Conservation (phyloP, 2,888 invertebrate species). For the Lissonota sp. region DNA sequence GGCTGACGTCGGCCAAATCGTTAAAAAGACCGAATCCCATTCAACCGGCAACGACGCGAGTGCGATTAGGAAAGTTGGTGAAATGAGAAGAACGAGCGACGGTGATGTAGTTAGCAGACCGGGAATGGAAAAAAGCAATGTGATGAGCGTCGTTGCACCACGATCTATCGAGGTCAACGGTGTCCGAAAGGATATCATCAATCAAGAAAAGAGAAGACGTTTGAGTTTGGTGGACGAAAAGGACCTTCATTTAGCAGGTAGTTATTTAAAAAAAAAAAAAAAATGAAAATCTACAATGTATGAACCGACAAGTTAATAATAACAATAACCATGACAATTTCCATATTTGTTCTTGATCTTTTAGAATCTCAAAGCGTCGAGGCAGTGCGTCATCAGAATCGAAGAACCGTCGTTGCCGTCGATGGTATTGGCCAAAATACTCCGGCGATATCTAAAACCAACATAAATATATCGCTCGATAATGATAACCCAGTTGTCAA, state of each 20-base stretch:
- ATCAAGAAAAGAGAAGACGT: constrained; percentile 88
- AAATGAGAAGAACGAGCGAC: constrained; percentile 85
- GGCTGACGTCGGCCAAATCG: constrained; percentile 70
- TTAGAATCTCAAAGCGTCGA: constrained; percentile 83
- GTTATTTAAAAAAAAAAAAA: constrained; percentile 17
- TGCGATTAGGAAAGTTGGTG: constrained; percentile 81
- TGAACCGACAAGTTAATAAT: too few relatives aligned
- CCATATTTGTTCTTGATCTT: constrained; percentile 61
- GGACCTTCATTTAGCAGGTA: constrained; percentile 81
- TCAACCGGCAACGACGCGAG: constrained; percentile 82
- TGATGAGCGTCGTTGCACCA: constrained; percentile 73
- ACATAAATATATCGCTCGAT: constrained; percentile 73
- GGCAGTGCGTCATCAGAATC: constrained; percentile 75
- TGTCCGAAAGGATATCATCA: constrained; percentile 84
- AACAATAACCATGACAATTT: neutral
- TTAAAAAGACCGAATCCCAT: constrained; percentile 85
- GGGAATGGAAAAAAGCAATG: constrained; percentile 72
- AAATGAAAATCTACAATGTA: neutral
- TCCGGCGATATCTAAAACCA: constrained; percentile 70
- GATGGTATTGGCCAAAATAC: constrained; percentile 68
- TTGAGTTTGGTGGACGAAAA: constrained; percentile 83
- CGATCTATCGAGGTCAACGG: constrained; percentile 86
- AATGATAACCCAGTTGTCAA: constrained; percentile 71
- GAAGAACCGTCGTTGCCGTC: constrained; percentile 68
- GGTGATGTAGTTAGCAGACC: constrained; percentile 79